A percentile compares a stretch with the other conserved stretches of the same genome.
These are phyloP conservation scores for Brachionus paranguensis DNA, from an alignment of 1,140 invertebrate genomes.

Conservation along the genomic window DNA sequence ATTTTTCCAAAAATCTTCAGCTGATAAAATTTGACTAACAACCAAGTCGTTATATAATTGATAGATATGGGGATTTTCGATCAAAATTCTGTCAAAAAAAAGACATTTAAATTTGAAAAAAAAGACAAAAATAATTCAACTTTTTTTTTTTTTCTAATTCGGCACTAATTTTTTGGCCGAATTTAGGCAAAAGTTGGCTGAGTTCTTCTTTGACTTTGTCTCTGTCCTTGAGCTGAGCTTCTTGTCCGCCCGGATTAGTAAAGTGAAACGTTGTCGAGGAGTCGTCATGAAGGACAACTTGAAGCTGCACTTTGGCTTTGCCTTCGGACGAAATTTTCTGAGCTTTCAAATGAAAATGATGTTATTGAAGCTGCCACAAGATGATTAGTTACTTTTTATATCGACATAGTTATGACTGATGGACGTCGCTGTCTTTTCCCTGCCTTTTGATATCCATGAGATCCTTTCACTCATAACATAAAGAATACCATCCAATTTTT, in stretches of 20 bases:
- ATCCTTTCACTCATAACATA: constrained; percentile 91
- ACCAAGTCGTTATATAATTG: constrained; percentile 73
- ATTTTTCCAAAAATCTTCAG: constrained; percentile 92
- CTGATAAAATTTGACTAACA: constrained; percentile 80
- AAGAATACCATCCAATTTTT: constrained; percentile 88
- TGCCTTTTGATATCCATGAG: constrained; percentile 80
- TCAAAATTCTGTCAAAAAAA: constrained; percentile 49
- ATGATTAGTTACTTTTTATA: constrained; percentile 72
- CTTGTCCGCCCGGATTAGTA: constrained; percentile 74
- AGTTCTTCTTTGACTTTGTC: constrained; percentile 88
- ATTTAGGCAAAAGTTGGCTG: constrained; percentile 84
- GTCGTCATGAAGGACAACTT: constrained; percentile 82
- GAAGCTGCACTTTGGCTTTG: constrained; percentile 96
- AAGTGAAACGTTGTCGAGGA: constrained; percentile 95
- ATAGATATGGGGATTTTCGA: constrained; percentile 60
- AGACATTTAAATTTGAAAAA: background rate
- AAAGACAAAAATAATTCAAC: constrained; percentile 40
- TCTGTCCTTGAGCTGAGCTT: constrained; percentile 77
- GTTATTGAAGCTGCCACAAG: constrained; percentile 47
- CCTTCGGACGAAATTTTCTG: constrained; percentile 98
- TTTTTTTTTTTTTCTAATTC: constrained; percentile 64
- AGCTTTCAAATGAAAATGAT: constrained; percentile 58
- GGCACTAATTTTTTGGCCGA: constrained; percentile 84
- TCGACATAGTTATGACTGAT: constrained; percentile 88
- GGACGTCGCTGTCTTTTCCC: constrained; percentile 73